Base-by-base conservation (phyloP, 1,140 invertebrate species). In the Hycleus cichorii region DNA sequence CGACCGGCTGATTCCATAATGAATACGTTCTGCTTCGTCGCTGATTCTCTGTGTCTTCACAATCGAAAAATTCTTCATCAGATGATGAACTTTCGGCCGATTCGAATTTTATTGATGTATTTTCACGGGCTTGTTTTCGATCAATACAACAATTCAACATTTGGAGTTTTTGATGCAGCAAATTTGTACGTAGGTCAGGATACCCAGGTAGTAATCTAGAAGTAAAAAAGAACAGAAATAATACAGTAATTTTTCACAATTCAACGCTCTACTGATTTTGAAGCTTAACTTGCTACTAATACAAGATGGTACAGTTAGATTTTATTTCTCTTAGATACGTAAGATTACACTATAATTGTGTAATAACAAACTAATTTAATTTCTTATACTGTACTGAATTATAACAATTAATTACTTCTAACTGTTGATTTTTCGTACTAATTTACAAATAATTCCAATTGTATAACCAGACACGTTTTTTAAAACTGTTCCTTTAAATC, bases 101-200 rank as follows among this genome's bases (percentile, higher is more conserved):
- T 9, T 64, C 61, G 51, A 62, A 70, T n/a, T 59, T 47, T 11
- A 25, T 50, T 9, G 44, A 43, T 38, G 42, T 56, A 24, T 58
- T 64, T 62, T 86, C 81, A 49, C 82, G 72, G n/a, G 74, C 65
- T 71, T 80, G 77, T 74, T 83, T 83, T 57, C 89, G 82, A 53
- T 87, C 84, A 60, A 98, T 95, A 73, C 96, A 99, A 72, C 92
- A 94, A 72, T 98, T 98, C 6, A 99, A 76, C 86, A 98, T 92
- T 82, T 98, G 84, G 12, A 97, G 78, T 71, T 97, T 98, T 76
- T 97, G 95, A 77, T 98, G 89, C 0, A 98, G 76, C n/a, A 97
- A 77, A 74, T 93, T 95, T 5, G 87, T 89, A 50, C 89, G 84
- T 38, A 89, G 83, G 73, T 96, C 89, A 1, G 93, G 93, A 62